Evolutionary conservation across 2,888 invertebrate genomes (phyloP).

Genomic region (Geophilus truncorum): DNA sequence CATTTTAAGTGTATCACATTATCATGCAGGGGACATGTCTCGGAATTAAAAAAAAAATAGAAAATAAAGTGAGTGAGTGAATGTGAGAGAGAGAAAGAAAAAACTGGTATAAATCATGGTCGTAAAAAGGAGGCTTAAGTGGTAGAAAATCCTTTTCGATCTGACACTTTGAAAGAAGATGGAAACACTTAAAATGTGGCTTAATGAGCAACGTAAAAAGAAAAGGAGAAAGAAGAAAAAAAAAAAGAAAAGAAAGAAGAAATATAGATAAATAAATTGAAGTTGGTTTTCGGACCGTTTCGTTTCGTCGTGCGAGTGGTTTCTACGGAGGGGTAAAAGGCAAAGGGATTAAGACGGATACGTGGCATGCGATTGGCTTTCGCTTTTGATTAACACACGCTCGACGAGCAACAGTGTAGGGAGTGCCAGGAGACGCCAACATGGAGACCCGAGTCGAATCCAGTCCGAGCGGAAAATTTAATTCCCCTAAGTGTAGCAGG

Average conservation of each 20-base stretch:
- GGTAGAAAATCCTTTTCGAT: not conserved
- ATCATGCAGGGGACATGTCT: not conserved
- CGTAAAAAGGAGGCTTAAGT: too few species aligned
- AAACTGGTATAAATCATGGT: not conserved
- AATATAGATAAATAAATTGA: too few species aligned
- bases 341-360: constrained; percentile 3
- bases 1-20: too few species aligned
- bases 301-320: too few species aligned
- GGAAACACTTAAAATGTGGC: not conserved
- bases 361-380: constrained; percentile 11
- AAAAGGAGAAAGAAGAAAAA: not conserved
- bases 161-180: not conserved
- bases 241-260: not conserved
- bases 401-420: not conserved
- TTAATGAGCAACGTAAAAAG: not conserved
- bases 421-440: not conserved
- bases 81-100: too few species aligned
- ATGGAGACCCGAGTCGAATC: not conserved
- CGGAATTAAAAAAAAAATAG: not conserved
- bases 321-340: not conserved
- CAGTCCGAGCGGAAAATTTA: constrained; percentile 25
- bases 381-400: constrained; percentile 25
- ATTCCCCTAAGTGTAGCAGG: constrained; percentile 8
- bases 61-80: not conserved
- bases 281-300: too few species aligned